These are phyloP conservation scores for Lithobates pipiens DNA, from an alignment of 2,797 vertebrate genomes.

Conservation along the genomic window DNA sequence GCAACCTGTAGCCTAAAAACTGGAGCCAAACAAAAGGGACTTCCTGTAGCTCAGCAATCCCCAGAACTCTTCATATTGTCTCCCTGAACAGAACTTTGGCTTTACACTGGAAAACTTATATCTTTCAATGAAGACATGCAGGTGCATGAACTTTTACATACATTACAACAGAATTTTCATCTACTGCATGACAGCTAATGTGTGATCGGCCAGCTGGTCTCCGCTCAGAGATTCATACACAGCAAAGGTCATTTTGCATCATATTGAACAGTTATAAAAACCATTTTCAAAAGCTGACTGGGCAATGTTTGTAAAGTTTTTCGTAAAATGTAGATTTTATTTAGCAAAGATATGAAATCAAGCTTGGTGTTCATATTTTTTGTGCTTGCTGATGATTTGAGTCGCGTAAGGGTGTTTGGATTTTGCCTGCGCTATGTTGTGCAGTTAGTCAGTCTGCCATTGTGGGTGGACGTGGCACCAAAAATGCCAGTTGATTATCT, in stretches of 20 bases:
- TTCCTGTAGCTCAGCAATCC: background rate
- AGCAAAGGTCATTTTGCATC: background rate
- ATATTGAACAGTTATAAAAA: background rate
- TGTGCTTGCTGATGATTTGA: too few species aligned
- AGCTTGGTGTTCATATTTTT: too few species aligned
- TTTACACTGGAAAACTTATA: background rate
- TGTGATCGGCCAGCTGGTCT: background rate
- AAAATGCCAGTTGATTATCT: background rate
- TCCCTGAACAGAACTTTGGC: constrained; percentile 14
- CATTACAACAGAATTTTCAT: background rate
- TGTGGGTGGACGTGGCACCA: background rate
- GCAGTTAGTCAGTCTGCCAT: background rate
- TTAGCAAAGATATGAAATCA: too few species aligned
- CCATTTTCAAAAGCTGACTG: background rate
- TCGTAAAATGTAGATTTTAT: background rate
- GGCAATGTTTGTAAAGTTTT: background rate
- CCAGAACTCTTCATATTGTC: background rate
- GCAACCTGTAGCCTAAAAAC: background rate
- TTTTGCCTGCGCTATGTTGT: background rate
- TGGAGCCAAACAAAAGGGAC: background rate
- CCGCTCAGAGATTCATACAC: background rate
- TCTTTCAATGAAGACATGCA: constrained; percentile 9
- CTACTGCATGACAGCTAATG: background rate
- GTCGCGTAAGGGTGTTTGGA: background rate
- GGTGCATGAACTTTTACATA: constrained; percentile 6